Percentiles rank a stretch among this genome's conserved stretches.
Evolutionary conservation across 1,140 invertebrate species (phyloP).

Genomic region (Zaprionus capensis): DNA sequence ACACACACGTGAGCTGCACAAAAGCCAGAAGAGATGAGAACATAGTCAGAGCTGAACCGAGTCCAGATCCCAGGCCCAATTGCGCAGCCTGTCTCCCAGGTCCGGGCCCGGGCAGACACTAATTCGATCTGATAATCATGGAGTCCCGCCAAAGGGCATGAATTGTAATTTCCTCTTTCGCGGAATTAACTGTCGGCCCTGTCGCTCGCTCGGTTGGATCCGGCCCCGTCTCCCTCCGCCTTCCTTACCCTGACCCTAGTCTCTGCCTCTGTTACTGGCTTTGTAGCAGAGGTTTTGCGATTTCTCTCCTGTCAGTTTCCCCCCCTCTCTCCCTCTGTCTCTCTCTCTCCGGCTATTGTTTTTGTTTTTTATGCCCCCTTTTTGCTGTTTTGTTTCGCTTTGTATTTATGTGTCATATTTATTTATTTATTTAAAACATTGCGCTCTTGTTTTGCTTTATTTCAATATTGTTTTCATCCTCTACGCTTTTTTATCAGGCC

Average conservation of each 20-base stretch:
- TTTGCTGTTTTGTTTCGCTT: conserved; percentile 36
- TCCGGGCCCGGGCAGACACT: conserved; percentile 66
- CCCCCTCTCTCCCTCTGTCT: background rate
- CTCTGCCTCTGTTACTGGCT: conserved; percentile 7
- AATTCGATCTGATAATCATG: conserved; percentile 84
- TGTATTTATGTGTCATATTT: conserved; percentile 80
- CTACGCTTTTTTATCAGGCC: conserved; percentile 41
- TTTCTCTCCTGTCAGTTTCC: conserved; percentile 27
- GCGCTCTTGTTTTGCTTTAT: conserved; percentile 58
- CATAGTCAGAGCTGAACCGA: background rate
- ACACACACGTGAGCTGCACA: conserved; percentile 20
- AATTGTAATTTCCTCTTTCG: conserved; percentile 84
- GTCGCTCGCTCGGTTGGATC: conserved; percentile 51
- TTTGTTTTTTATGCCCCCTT: conserved; percentile 12
- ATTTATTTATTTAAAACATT: conserved; percentile 74
- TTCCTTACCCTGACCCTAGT: conserved; percentile 33
- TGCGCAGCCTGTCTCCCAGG: background rate
- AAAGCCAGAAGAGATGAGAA: conserved; percentile 13
- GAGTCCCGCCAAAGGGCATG: conserved; percentile 83
- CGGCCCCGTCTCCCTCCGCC: conserved; percentile 13
- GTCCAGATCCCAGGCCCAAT: conserved; percentile 22
- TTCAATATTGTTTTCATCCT: conserved; percentile 19
- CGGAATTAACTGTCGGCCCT: conserved; percentile 84
- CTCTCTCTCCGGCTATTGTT: conserved; percentile 2
- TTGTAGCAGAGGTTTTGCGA: conserved; percentile 58